These are phyloP conservation scores for Lutraria lutraria DNA, from an alignment of 2,888 invertebrate species.

Conservation along the genomic window DNA sequence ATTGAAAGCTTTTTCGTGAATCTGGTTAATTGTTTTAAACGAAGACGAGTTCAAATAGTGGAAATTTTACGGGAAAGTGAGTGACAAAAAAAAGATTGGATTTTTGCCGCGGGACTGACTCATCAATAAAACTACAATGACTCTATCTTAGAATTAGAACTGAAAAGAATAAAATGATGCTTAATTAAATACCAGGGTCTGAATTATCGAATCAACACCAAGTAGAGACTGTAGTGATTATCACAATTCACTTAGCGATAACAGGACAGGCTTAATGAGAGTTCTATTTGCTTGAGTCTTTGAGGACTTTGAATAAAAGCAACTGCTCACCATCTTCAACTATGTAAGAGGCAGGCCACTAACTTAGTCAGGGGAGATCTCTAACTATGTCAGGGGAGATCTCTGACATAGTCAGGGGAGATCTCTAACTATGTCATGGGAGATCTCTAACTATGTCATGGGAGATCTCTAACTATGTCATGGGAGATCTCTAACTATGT, in stretches of 20 bases:
- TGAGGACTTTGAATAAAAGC: conserved; percentile 2
- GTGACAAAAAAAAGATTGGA: conserved; percentile 25
- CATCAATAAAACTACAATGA: conserved; percentile 51
- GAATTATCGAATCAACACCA: conserved; percentile 62
- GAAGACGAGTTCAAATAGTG: conserved; percentile 16
- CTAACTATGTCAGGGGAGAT: too few relatives aligned
- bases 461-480: too few relatives aligned
- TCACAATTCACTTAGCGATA: conserved; percentile 57
- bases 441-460: too few relatives aligned
- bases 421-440: too few relatives aligned
- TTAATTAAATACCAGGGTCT: conserved; percentile 63
- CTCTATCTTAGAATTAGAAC: conserved; percentile 18
- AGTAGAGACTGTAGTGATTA: conserved; percentile 51
- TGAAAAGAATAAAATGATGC: conserved; percentile 47
- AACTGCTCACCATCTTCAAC: neutral
- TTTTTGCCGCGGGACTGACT: conserved; percentile 31
- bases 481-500: too few relatives aligned
- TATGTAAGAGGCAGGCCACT: neutral
- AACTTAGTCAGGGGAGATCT: neutral
- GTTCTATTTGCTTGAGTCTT: conserved; percentile 34
- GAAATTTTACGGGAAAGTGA: conserved; percentile 13
- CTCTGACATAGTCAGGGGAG: too few relatives aligned
- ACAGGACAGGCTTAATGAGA: conserved; percentile 42
- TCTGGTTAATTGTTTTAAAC: conserved; percentile 23
- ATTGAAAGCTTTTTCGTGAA: conserved; percentile 27